A percentile compares a stretch with the other conserved stretches of the same genome.
Evolutionary conservation across 2,888 invertebrate species (phyloP).

Genomic region (Leucophenga montana): DNA sequence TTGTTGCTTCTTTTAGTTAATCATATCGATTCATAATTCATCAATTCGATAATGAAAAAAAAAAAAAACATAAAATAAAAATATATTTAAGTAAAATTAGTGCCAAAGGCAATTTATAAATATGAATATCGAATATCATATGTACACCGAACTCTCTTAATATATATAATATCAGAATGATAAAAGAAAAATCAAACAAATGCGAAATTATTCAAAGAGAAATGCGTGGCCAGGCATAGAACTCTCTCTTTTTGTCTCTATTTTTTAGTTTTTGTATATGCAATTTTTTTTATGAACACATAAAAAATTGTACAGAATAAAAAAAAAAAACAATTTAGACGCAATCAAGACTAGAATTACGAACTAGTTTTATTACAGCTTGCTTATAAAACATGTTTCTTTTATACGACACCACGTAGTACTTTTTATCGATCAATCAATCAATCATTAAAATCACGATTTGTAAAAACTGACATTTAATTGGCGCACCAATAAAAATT

Average conservation of each 20-base stretch:
- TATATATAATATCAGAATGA: background rate
- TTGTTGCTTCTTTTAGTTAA: constrained; percentile 11
- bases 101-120: background rate
- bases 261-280: background rate
- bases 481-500: constrained; percentile 3
- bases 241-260: background rate
- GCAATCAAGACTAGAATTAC: constrained; percentile 1
- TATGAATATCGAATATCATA: too few species aligned
- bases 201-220: constrained; percentile 41
- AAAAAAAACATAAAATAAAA: constrained; percentile 40
- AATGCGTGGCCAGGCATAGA: constrained; percentile 74
- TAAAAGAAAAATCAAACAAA: constrained; percentile 17
- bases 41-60: constrained; percentile 28
- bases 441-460: constrained; percentile 6
- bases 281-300: constrained; percentile 10
- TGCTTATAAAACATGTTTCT: constrained; percentile 33
- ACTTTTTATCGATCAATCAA: background rate
- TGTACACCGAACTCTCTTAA: too few species aligned
- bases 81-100: constrained; percentile 28
- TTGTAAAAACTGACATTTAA: background rate
- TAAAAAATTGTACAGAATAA: background rate
- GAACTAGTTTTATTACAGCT: constrained; percentile 36
- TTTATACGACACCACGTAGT: constrained; percentile 4
- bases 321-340: constrained; percentile 35
- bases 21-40: constrained; percentile 1